Base-by-base conservation (phyloP, 2,888 invertebrate genomes). In the Epistrophe eligans region DNA sequence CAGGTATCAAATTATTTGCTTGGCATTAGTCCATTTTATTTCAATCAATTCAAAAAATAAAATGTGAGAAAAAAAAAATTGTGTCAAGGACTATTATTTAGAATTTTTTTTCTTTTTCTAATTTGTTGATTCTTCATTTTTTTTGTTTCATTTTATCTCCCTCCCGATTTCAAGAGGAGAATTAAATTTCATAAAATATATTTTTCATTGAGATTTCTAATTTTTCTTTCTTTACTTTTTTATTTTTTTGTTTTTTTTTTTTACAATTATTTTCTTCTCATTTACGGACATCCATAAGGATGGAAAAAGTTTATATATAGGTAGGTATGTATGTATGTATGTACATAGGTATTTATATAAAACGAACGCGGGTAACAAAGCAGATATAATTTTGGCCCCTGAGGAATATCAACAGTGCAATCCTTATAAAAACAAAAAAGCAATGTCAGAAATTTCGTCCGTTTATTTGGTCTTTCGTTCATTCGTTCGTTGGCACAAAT, bases 371-470 rank as follows among this genome's bases (percentile, higher is more conserved):
- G 64, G 52, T 43, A 72, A 71, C 76, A 79, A 79, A 73, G 74
- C 35, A 60, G 55, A 77, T 74, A 70, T 79, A 77, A 84, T 84
- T 80, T 72, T 19, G 66, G 71, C 77, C 80, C 67, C 76, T 19
- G 15, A 58, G 67, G 84, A 70, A 73, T 73, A 81, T 81, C 81
- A 85, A 70, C 84, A 77, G 77, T 84, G 84, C 77, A 81, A 77
- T 84, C 40, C 81, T 67, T 77, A 64, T 55, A 77, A 77, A 76
- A 71, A 80, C 64, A 71, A 66, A 58, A 79, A 28, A 58, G 24
- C n/a, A 66, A 67, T 67, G 35, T 67, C 35, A 67, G 67, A 67
- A 50, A 24, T 67, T 67, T 67, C 35, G 67, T 67, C 19, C 50
- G 9, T 60, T 58, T 32, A 32, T 32, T 38, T 11, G 19, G 19